These are phyloP conservation scores for Erynnis tages DNA, from an alignment of 2,888 invertebrate species.

Conservation along the genomic window DNA sequence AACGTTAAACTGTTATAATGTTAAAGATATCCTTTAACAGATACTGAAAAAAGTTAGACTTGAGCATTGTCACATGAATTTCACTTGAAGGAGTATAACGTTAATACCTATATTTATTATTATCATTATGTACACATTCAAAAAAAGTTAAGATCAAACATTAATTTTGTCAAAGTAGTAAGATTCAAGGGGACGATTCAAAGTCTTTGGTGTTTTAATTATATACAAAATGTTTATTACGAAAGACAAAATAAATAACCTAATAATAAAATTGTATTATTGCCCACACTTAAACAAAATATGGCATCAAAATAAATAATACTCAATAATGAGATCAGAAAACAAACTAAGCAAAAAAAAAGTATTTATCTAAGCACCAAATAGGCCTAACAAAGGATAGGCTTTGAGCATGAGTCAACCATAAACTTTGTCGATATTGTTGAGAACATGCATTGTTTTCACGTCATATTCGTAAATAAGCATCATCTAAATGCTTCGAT, in stretches of 20 bases:
- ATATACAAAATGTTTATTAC: conserved; percentile 64
- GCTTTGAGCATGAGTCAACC: conserved; percentile 25
- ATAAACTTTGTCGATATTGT: conserved; percentile 23
- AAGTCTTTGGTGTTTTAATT: conserved; percentile 74
- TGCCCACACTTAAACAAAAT: conserved; percentile 65
- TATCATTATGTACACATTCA: conserved; percentile 48
- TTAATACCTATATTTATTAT: conserved; percentile 34
- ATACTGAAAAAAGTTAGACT: conserved; percentile 23
- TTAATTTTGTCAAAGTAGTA: conserved; percentile 42
- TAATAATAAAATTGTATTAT: conserved; percentile 48
- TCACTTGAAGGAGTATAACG: conserved; percentile 54
- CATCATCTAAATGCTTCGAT: conserved; percentile 32
- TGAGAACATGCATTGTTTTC: conserved; percentile 9
- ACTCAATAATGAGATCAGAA: conserved; percentile 79
- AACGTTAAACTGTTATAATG: not conserved
- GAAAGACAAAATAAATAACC: conserved; percentile 59
- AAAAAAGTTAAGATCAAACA: conserved; percentile 43
- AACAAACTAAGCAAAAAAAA: conserved; percentile 60
- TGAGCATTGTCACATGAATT: conserved; percentile 44
- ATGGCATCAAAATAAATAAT: conserved; percentile 81
- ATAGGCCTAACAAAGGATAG: conserved; percentile 45
- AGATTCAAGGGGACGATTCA: conserved; percentile 63
- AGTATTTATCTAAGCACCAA: conserved; percentile 59
- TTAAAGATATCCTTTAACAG: not conserved
- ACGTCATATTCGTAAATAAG: conserved; percentile 25